phyloP scores from a whole-genome alignment of 2,797 vertebrate genomes.

The Phrynocephalus guinanensis region DNA sequence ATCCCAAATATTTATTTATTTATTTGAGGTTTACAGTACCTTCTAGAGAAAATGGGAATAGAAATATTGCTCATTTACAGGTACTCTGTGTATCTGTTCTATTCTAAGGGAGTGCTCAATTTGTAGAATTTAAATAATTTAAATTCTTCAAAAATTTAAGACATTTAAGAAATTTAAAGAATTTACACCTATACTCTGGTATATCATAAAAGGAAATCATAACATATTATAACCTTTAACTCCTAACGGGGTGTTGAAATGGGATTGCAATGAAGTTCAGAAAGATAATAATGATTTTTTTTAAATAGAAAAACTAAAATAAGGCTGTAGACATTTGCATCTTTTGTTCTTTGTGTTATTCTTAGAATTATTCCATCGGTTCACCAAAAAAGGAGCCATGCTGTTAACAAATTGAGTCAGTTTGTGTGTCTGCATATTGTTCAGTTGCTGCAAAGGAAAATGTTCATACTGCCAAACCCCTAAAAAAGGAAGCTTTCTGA shows the following conservation, averaged over 20 bases:
- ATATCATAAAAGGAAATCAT: no score
- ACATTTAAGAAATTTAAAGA: no score
- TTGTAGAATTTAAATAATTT: not conserved
- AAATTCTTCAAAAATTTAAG: no score
- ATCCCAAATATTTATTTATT: not conserved
- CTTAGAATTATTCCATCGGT: conserved; percentile 24
- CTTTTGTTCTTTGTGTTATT: conserved; percentile 37
- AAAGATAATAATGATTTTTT: not conserved
- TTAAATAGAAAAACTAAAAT: not conserved
- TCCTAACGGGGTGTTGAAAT: not conserved
- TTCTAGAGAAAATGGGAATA: not conserved
- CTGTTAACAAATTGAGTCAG: conserved; percentile 60
- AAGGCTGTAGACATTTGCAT: conserved; percentile 37
- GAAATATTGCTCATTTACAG: no score
- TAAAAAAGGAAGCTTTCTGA: conserved; percentile 32
- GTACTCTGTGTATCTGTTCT: not conserved
- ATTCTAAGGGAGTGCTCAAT: not conserved
- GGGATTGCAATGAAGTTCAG: not conserved
- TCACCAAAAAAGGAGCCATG: conserved; percentile 9
- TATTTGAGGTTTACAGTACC: no score
- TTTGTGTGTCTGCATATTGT: conserved; percentile 46
- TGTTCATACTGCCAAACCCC: conserved; percentile 32
- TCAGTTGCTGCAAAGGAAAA: conserved; percentile 20
- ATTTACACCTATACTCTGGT: no score
- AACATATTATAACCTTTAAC: not conserved